Evolutionary conservation across 2,888 invertebrate genomes (phyloP).

Genomic region (Autographa pulchrina): DNA sequence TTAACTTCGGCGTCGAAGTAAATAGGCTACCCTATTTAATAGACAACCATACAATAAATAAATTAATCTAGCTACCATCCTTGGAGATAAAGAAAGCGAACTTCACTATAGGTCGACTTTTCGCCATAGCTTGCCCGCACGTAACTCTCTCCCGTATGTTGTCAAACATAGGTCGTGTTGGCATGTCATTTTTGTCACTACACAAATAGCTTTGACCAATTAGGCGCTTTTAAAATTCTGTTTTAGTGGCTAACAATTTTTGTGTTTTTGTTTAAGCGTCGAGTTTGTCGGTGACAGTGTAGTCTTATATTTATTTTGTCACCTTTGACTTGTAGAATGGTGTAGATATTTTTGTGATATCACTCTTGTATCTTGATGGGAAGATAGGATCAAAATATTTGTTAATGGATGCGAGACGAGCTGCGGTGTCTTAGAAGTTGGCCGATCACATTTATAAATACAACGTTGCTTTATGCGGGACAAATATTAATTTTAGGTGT

Average conservation of each 20-base stretch:
- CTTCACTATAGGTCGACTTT: too few relatives aligned
- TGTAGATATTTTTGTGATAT: not conserved
- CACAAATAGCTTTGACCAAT: slow-evolving; percentile 68
- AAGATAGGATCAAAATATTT: not conserved
- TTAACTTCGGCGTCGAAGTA: too few relatives aligned
- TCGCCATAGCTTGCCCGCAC: slow-evolving; percentile 12
- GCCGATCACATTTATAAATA: not conserved
- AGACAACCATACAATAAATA: too few relatives aligned
- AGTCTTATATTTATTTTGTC: slow-evolving; percentile 43
- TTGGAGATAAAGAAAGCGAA: too few relatives aligned
- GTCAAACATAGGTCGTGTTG: slow-evolving; percentile 46
- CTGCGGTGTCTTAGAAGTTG: not conserved
- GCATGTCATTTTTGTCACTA: slow-evolving; percentile 68
- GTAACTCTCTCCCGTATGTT: slow-evolving; percentile 60
- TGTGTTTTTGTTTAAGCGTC: slow-evolving; percentile 48
- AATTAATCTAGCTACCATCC: too few relatives aligned
- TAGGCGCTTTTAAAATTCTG: slow-evolving; percentile 66
- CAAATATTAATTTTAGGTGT: too few relatives aligned
- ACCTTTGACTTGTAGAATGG: slow-evolving; percentile 26
- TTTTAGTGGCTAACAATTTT: slow-evolving; percentile 58
- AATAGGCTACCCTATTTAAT: too few relatives aligned
- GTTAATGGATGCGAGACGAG: not conserved
- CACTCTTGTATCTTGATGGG: not conserved
- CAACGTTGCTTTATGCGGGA: too few relatives aligned
- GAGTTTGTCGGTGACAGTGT: slow-evolving; percentile 38